Evolutionary conservation across 2,888 invertebrate species (phyloP).

Genomic region (Sialis fuliginosa): DNA sequence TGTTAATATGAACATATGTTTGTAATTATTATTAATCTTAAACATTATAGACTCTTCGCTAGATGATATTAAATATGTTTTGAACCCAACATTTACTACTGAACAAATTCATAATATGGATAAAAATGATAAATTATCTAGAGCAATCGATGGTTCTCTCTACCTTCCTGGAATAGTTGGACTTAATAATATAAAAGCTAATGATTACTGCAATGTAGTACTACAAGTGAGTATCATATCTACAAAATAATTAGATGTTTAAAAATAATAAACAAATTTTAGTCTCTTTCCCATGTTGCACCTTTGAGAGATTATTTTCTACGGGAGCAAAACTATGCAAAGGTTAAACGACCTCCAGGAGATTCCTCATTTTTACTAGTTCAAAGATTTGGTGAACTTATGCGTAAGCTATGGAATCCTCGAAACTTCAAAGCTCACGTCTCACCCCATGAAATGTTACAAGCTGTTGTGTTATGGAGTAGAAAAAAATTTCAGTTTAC

Average conservation of each 20-base stretch:
- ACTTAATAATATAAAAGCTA: conserved; percentile 97
- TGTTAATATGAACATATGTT: background rate
- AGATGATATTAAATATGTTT: conserved; percentile 95
- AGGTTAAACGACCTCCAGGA: conserved; percentile 83
- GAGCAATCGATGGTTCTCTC: conserved; percentile 91
- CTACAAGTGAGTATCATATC: conserved; percentile 49
- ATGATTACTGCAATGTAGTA: conserved; percentile 99
- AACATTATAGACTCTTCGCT: conserved; percentile 66
- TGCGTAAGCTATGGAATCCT: conserved; percentile 98
- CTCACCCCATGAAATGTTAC: conserved; percentile 99
- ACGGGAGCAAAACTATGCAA: conserved; percentile 79
- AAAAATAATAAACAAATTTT: conserved; percentile 15
- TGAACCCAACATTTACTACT: conserved; percentile 87
- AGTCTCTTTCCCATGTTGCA: conserved; percentile 89
- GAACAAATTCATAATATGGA: conserved; percentile 73
- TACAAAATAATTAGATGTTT: background rate
- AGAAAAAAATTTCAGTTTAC: conserved; percentile 96
- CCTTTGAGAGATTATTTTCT: conserved; percentile 91
- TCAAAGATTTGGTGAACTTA: conserved; percentile 83
- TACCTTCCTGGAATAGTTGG: conserved; percentile 97
- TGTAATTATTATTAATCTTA: conserved; percentile 6
- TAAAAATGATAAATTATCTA: conserved; percentile 61
- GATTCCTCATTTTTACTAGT: conserved; percentile 86
- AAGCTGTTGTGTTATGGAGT: conserved; percentile 93
- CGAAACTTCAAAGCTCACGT: conserved; percentile 98